Conservation (phyloP, 2,113 vertebrate species). For the Leptodactylus fuscus region DNA sequence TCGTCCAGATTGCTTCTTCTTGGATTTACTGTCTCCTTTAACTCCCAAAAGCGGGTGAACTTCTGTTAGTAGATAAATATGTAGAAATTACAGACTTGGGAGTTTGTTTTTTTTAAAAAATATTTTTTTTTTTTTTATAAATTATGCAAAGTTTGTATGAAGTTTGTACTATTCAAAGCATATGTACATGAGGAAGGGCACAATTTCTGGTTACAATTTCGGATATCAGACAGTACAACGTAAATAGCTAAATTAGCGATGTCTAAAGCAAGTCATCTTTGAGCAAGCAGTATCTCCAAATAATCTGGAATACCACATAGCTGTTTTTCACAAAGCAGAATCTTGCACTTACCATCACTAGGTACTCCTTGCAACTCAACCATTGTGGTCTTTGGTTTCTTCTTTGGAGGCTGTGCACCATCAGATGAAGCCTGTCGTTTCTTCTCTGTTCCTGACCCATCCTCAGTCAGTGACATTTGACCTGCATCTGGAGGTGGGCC, state of each 20-base stretch:
- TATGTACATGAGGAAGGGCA: too few species aligned
- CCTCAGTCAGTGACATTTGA: constrained; percentile 79
- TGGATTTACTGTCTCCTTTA: constrained; percentile 98
- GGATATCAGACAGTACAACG: too few species aligned
- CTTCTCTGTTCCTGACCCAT: constrained; percentile 84
- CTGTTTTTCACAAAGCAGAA: not conserved
- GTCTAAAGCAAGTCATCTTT: too few species aligned
- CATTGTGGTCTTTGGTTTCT: constrained; percentile 97
- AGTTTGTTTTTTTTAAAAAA: too few species aligned
- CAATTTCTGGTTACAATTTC: too few species aligned
- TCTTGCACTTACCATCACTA: constrained; percentile 83
- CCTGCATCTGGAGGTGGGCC: constrained; percentile 90
- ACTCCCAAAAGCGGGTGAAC: constrained; percentile 97
- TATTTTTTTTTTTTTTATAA: too few species aligned
- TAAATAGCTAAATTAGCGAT: too few species aligned
- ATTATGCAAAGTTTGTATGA: too few species aligned
- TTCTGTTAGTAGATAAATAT: constrained; percentile 72
- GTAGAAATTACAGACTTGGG: not conserved
- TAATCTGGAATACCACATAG: too few species aligned
- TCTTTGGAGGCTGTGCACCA: constrained; percentile 88
- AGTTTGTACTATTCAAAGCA: too few species aligned
- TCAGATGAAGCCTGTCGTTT: constrained; percentile 88
- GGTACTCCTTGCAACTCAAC: constrained; percentile 97
- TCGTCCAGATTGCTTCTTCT: constrained; percentile 98
- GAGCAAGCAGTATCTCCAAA: too few species aligned